phyloP scores from a whole-genome alignment of 2,888 invertebrate species.

The Frankliniella fusca region DNA sequence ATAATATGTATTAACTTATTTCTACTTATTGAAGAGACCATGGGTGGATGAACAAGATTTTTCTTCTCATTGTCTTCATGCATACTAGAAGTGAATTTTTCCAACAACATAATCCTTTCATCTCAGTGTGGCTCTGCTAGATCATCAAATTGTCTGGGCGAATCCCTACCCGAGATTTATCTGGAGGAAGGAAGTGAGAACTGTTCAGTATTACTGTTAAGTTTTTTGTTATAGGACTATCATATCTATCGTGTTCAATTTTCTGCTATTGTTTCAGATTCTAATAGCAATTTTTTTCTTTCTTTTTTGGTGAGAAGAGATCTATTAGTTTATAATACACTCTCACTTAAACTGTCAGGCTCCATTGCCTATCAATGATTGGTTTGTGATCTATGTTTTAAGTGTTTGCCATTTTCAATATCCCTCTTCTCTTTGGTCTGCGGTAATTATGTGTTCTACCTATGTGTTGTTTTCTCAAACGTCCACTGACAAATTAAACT shows the following conservation, averaged over 20 bases:
- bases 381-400: slow-evolving; percentile 5
- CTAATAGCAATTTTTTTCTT: neutral
- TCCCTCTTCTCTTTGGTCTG: neutral
- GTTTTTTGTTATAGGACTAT: slow-evolving; percentile 11
- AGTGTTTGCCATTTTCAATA: neutral
- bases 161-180: too few species aligned
- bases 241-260: slow-evolving; percentile 17
- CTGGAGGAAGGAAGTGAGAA: neutral
- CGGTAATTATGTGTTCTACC: too few species aligned
- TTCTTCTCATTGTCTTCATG: too few species aligned
- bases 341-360: neutral
- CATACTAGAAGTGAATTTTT: neutral
- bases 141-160: too few species aligned
- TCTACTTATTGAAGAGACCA: too few species aligned
- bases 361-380: neutral
- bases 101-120: too few species aligned
- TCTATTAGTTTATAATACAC: neutral
- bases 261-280: neutral
- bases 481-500: neutral
- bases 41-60: too few species aligned
- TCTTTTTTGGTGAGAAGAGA: neutral
- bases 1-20: too few species aligned
- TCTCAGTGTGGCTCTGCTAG: too few species aligned
- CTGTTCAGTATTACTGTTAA: slow-evolving; percentile 15
- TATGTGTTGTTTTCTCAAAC: neutral